These are phyloP conservation scores for Cygnus atratus DNA, from an alignment of 2,113 vertebrate genomes.

Conservation along the genomic window DNA sequence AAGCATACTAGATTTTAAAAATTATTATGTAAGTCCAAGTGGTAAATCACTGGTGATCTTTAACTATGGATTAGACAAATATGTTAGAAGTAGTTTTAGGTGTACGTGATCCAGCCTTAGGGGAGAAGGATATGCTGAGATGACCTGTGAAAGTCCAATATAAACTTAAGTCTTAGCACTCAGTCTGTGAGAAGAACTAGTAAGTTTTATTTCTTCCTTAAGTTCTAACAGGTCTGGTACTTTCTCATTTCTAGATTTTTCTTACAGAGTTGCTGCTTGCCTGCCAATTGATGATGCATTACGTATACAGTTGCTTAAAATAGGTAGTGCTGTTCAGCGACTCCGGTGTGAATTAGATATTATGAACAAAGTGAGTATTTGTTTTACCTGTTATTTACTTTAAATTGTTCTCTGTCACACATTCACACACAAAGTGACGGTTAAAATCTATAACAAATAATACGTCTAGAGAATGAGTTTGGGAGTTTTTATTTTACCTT, in stretches of 20 bases:
- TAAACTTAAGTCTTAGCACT: background rate
- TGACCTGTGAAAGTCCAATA: background rate
- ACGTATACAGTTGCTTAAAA: constrained; percentile 91
- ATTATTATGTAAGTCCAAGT: background rate
- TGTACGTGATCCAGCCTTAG: background rate
- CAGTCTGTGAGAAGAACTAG: background rate
- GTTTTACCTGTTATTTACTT: background rate
- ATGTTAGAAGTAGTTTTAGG: background rate
- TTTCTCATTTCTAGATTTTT: constrained; percentile 86
- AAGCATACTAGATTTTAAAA: background rate
- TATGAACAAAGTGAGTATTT: constrained; percentile 90
- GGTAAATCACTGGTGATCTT: background rate
- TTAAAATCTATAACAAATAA: accelerated
- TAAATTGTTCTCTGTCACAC: background rate
- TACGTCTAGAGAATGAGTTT: background rate
- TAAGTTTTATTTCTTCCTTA: background rate
- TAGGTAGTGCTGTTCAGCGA: constrained; percentile 94
- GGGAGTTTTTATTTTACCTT: background rate
- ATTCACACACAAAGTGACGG: background rate
- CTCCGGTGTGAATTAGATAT: constrained; percentile 97
- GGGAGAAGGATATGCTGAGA: background rate
- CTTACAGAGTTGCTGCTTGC: constrained; percentile 96
- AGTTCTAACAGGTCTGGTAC: constrained; percentile 10
- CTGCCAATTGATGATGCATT: constrained; percentile 94
- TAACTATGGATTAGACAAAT: background rate